phyloP scores from a whole-genome alignment of 2,113 vertebrate genomes.

The Cynoglossus semilaevis region DNA sequence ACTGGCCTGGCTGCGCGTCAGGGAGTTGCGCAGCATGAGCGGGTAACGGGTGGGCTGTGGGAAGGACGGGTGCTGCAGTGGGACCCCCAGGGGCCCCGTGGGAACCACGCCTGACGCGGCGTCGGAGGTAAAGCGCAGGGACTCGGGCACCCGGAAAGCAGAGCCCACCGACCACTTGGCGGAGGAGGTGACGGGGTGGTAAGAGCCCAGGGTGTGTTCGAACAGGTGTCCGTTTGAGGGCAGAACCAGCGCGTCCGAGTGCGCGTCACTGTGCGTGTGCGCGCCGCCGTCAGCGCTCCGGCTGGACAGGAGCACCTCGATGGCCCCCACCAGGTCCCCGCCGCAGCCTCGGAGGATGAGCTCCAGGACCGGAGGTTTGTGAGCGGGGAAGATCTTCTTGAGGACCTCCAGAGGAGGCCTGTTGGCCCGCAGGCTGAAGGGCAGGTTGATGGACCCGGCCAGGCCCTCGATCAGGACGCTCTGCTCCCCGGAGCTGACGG shows the following conservation, averaged over 20 bases:
- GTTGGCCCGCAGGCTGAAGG: slow-evolving; percentile 90
- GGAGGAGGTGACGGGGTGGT: slow-evolving; percentile 88
- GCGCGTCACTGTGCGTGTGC: slow-evolving; percentile 39
- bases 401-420: slow-evolving; percentile 92
- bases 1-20: slow-evolving; percentile 85
- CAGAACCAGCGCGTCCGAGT: slow-evolving; percentile 80
- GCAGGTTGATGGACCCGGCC: slow-evolving; percentile 85
- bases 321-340: slow-evolving; percentile 92
- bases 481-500: slow-evolving; percentile 77
- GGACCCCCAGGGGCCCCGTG: slow-evolving; percentile 81
- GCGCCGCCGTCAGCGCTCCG: slow-evolving; percentile 66
- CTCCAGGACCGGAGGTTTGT: slow-evolving; percentile 95
- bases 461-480: slow-evolving; percentile 89
- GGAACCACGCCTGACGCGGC: slow-evolving; percentile 78
- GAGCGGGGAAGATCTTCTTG: slow-evolving; percentile 94
- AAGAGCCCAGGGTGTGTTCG: slow-evolving; percentile 88
- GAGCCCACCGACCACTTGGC: slow-evolving; percentile 98
- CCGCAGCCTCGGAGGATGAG: slow-evolving; percentile 93
- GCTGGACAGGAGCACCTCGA: slow-evolving; percentile 94
- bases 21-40: slow-evolving; percentile 89
- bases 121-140: slow-evolving; percentile 87
- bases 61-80: slow-evolving; percentile 90
- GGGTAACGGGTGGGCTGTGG: slow-evolving; percentile 93
- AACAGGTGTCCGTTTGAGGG: slow-evolving; percentile 88
- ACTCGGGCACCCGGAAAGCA: slow-evolving; percentile 93